Percentiles rank a stretch among this genome's conserved stretches.
phyloP scores from a whole-genome alignment of 53 echinoderm and acorn worm species.

The Zoroaster sp. region DNA sequence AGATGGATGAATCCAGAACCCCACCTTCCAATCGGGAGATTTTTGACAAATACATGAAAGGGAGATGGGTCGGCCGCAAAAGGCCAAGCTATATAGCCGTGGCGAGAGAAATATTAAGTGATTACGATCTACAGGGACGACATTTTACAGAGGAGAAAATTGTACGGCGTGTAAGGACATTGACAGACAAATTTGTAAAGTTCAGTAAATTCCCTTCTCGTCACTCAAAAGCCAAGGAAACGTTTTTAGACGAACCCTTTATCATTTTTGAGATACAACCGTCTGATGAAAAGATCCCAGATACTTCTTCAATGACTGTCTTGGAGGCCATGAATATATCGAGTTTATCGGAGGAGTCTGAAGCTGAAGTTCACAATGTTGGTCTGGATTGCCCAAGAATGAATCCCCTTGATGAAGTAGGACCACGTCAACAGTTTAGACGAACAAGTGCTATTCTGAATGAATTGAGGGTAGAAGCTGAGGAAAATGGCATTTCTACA shows the following conservation, averaged over 20 bases:
- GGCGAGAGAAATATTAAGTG: neutral
- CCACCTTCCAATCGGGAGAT: too few relatives aligned
- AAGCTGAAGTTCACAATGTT: neutral
- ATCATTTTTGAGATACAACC: neutral
- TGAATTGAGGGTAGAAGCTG: neutral
- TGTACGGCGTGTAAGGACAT: too few relatives aligned
- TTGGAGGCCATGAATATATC: neutral
- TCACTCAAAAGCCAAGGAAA: neutral
- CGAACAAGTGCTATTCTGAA: neutral
- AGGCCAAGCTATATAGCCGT: neutral
- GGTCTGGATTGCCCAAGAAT: neutral
- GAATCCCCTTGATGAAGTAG: constrained; percentile 1
- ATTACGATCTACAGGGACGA: neutral
- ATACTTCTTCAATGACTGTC: neutral
- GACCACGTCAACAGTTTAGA: constrained; percentile 9
- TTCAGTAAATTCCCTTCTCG: neutral
- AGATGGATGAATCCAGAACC: too few relatives aligned
- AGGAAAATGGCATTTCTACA: constrained; percentile 1
- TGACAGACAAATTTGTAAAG: neutral
- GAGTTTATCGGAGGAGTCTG: neutral
- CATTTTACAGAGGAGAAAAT: too few relatives aligned
- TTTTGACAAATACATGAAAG: neutral
- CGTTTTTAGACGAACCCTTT: neutral
- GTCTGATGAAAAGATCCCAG: neutral
- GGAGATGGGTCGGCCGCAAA: neutral